Percentiles rank a stretch among this genome's conserved stretches.
Evolutionary conservation across 2,888 invertebrate species (phyloP).

Genomic region (Yponomeuta sedellus): DNA sequence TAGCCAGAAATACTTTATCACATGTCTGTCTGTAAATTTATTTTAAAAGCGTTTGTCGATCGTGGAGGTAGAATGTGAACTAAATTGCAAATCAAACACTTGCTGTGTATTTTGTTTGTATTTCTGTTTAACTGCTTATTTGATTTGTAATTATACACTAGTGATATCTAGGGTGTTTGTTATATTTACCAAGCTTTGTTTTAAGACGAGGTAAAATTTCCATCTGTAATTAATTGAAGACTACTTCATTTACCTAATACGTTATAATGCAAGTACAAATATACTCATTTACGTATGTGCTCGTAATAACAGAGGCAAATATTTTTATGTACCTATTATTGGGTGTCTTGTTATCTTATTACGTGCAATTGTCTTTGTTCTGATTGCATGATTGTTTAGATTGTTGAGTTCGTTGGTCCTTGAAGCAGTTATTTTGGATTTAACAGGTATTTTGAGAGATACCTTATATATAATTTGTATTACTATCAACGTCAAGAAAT

Average conservation of each 20-base stretch:
- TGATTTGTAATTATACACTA: neutral
- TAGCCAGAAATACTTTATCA: neutral
- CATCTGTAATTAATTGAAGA: neutral
- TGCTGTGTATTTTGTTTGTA: neutral
- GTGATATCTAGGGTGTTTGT: conserved; percentile 1
- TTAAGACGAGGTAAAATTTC: neutral
- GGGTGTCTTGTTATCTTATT: neutral
- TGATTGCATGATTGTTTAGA: no score
- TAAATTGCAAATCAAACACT: neutral
- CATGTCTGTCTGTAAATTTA: neutral
- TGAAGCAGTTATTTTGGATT: no score
- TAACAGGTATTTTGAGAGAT: no score
- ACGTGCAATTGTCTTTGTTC: neutral
- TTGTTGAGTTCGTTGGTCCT: no score
- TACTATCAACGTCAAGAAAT: no score
- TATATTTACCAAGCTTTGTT: conserved; percentile 15
- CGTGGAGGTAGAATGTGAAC: neutral
- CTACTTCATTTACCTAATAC: neutral
- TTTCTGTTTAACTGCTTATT: neutral
- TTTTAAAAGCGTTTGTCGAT: neutral
- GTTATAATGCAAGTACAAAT: neutral
- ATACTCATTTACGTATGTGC: neutral
- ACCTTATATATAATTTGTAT: no score
- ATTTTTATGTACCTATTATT: neutral
- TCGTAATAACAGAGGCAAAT: neutral